Conservation (phyloP, 1,140 invertebrate species). For the Brachionus rotundiformis region DNA sequence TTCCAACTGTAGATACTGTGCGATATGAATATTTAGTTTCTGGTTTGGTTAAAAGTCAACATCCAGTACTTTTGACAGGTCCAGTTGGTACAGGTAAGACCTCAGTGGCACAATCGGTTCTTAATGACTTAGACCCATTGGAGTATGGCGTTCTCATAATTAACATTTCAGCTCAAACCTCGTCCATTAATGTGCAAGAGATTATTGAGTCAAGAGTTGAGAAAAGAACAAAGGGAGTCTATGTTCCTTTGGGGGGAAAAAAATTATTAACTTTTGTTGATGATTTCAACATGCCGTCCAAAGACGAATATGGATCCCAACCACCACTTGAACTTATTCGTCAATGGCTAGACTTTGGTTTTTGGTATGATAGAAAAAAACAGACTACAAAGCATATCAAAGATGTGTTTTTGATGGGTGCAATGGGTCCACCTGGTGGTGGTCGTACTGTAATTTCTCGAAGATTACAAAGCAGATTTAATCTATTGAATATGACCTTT, state of each 20-base stretch:
- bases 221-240: slow-evolving; percentile 79
- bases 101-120: slow-evolving; percentile 71
- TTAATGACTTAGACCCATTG: slow-evolving; percentile 69
- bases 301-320: slow-evolving; percentile 80
- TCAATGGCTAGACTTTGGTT: slow-evolving; percentile 82
- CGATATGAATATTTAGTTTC: slow-evolving; percentile 74
- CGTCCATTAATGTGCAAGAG: slow-evolving; percentile 72
- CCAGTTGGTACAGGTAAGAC: slow-evolving; percentile 79
- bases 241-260: slow-evolving; percentile 74
- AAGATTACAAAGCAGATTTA: slow-evolving; percentile 76
- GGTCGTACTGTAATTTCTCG: slow-evolving; percentile 75
- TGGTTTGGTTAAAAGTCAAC: slow-evolving; percentile 68
- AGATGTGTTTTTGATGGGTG: slow-evolving; percentile 75
- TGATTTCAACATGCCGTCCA: slow-evolving; percentile 85
- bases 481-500: slow-evolving; percentile 78
- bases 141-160: slow-evolving; percentile 72
- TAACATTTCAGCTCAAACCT: slow-evolving; percentile 82
- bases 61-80: slow-evolving; percentile 75
- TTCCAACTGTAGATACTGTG: slow-evolving; percentile 80
- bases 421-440: slow-evolving; percentile 79
- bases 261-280: slow-evolving; percentile 80
- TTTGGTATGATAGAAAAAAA: slow-evolving; percentile 78
- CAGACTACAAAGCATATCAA: slow-evolving; percentile 74
- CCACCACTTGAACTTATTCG: slow-evolving; percentile 79
- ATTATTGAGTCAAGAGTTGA: slow-evolving; percentile 78